Percentiles rank a stretch among this genome's conserved stretches.
Conservation (phyloP, 2,888 invertebrate genomes). For the Tenthredo livida region DNA sequence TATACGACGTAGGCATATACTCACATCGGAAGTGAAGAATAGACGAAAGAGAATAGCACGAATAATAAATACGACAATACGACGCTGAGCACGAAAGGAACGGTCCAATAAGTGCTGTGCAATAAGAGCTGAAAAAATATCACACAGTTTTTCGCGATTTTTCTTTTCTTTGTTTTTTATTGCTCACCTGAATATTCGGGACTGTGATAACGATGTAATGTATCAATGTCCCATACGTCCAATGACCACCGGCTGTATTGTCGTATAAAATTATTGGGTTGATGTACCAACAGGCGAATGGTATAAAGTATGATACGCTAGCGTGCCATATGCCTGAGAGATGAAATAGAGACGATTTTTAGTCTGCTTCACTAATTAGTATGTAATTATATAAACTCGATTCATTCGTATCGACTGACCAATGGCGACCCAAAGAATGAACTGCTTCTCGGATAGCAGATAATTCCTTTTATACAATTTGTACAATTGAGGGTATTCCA, state of each 20-base stretch:
- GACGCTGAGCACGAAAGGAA: slow-evolving; percentile 80
- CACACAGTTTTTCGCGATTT: slow-evolving; percentile 31
- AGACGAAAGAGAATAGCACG: slow-evolving; percentile 80
- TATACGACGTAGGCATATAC: too few relatives aligned
- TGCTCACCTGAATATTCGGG: slow-evolving; percentile 69
- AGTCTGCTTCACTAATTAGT: not conserved
- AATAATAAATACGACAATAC: slow-evolving; percentile 81
- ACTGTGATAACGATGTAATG: slow-evolving; percentile 70
- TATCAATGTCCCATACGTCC: slow-evolving; percentile 74
- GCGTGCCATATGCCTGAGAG: slow-evolving; percentile 83
- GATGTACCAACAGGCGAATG: slow-evolving; percentile 76
- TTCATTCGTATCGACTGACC: slow-evolving; percentile 72
- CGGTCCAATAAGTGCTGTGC: slow-evolving; percentile 82
- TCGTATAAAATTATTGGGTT: slow-evolving; percentile 80
- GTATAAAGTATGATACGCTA: slow-evolving; percentile 82
- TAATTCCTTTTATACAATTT: slow-evolving; percentile 83
- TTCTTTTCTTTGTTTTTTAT: not conserved
- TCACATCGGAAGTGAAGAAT: slow-evolving; percentile 82
- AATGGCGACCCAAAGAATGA: slow-evolving; percentile 82
- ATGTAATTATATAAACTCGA: not conserved
- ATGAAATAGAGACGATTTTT: not conserved
- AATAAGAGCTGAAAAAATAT: slow-evolving; percentile 69
- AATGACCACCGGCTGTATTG: slow-evolving; percentile 80
- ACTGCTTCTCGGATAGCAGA: slow-evolving; percentile 82
- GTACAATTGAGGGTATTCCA: slow-evolving; percentile 86